phyloP scores from a whole-genome alignment of 2,888 invertebrate genomes.

The Trichogramma evanescens region DNA sequence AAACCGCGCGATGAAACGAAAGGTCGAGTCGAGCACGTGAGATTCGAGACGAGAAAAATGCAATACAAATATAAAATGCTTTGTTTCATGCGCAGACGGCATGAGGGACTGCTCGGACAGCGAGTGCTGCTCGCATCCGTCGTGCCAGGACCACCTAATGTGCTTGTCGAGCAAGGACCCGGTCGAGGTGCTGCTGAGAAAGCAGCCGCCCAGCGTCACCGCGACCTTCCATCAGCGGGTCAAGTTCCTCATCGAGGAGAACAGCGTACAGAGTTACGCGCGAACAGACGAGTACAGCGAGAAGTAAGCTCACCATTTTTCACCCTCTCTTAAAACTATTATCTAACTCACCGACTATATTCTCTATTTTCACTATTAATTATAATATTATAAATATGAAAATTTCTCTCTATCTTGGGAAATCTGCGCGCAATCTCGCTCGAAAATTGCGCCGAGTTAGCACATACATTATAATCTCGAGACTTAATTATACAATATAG shows the following conservation, averaged over 20 bases:
- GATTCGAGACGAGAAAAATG: not conserved
- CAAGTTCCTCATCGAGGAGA: constrained; percentile 96
- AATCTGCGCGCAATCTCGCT: not conserved
- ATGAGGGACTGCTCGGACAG: constrained; percentile 98
- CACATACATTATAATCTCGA: no score
- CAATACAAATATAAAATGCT: constrained; percentile 17
- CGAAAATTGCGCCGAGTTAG: constrained; percentile 15
- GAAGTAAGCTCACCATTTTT: constrained; percentile 66
- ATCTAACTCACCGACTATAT: no score
- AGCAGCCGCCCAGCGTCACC: constrained; percentile 93
- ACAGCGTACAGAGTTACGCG: constrained; percentile 97
- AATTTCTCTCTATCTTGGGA: no score
- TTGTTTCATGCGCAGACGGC: constrained; percentile 65
- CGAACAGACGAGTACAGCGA: constrained; percentile 96
- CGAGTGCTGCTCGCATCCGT: constrained; percentile 88
- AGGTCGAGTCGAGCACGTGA: not conserved
- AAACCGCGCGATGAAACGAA: no score
- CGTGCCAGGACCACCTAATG: constrained; percentile 85
- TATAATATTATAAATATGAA: no score
- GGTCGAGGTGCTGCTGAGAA: constrained; percentile 88
- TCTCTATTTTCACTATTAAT: no score
- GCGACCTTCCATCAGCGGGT: constrained; percentile 96
- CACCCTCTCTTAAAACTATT: no score
- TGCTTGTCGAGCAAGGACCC: constrained; percentile 95
- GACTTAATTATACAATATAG: no score